Conservation (phyloP, 2,113 vertebrate species). For the Hiodon alosoides region DNA sequence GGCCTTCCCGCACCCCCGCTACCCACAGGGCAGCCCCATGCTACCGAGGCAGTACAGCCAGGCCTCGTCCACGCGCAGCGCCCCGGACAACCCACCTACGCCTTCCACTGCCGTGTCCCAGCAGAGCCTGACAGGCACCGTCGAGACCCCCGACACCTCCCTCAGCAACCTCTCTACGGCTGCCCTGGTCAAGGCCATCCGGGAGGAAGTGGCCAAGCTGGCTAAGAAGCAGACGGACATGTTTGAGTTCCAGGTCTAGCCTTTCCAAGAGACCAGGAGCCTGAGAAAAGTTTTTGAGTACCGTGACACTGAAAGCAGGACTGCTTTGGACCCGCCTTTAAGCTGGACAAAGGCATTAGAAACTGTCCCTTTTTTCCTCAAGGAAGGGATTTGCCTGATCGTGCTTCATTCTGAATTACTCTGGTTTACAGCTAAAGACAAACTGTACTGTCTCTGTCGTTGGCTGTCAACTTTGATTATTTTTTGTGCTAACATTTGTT, state of each 20-base stretch:
- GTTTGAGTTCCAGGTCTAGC: conserved; percentile 89
- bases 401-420: neutral
- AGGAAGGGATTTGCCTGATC: conserved; percentile 7
- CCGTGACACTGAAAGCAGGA: conserved; percentile 26
- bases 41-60: conserved; percentile 84
- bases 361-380: neutral
- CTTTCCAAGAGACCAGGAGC: conserved; percentile 27
- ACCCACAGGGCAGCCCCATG: conserved; percentile 76
- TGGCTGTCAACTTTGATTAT: neutral
- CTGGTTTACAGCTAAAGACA: neutral
- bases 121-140: conserved; percentile 75
- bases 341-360: conserved; percentile 2
- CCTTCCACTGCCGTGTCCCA: conserved; percentile 69
- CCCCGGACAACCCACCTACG: conserved; percentile 66
- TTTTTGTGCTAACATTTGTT: neutral
- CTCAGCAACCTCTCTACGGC: conserved; percentile 92
- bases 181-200: conserved; percentile 89
- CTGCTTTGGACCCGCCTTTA: neutral
- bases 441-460: conserved; percentile 1
- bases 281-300: conserved; percentile 19
- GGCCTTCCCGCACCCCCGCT: conserved; percentile 84
- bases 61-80: conserved; percentile 59
- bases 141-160: conserved; percentile 67
- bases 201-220: conserved; percentile 94
- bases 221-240: conserved; percentile 95